Evolutionary conservation across 2,888 invertebrate species (phyloP), one percentile per base, ranked within the genome.

Genomic region (Calameuta idolon): DNA sequence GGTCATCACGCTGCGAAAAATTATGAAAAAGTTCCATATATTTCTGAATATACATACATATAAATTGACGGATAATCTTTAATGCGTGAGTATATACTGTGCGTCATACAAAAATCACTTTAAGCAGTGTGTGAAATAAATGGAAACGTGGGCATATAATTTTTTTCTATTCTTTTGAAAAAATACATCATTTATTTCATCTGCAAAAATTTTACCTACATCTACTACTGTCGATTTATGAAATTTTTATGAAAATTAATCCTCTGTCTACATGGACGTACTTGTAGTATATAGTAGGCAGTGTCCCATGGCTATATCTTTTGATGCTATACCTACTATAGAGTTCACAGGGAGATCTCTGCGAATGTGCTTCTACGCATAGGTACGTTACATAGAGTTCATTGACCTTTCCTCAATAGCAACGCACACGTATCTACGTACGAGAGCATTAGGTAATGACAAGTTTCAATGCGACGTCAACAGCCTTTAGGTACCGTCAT

Each of bases 391-490:
- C 55, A 23, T 55, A 9, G 55, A 55, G 55, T 23, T 23, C 23
- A 55, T 55, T 23, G 55, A 2, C 2, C 55, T 55, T 55, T 55
- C 55, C 9, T 55, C 23, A 23, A 23, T 23, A 55, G 55, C 55
- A 40, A 2, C 55, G 23, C 9, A 9, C 55, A 55, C 23, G 55
- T 55, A 55, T 83, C 83, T 81, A 85, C 79, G 79, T 84, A 83
- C 79, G 84, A 83, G 82, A 80, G 79, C 85, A 84, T 85, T 85
- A 85, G 84, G 83, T 80, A 82, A 79, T 76, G 83, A 81, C 83
- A 77, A 78, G 82, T 82, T 81, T 76, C 55, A 55, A 55, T 55
- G 23, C 23, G 79, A 80, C 80, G 79, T 75, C 81, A 81, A 80
- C 84, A 80, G 82, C 83, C 85, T 82, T 85, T 85, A 85, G 81